A percentile compares a stretch with the other conserved stretches of the same genome.
These are phyloP conservation scores for Alaudala cheleensis DNA, from an alignment of 2,113 vertebrate genomes.

Conservation along the genomic window DNA sequence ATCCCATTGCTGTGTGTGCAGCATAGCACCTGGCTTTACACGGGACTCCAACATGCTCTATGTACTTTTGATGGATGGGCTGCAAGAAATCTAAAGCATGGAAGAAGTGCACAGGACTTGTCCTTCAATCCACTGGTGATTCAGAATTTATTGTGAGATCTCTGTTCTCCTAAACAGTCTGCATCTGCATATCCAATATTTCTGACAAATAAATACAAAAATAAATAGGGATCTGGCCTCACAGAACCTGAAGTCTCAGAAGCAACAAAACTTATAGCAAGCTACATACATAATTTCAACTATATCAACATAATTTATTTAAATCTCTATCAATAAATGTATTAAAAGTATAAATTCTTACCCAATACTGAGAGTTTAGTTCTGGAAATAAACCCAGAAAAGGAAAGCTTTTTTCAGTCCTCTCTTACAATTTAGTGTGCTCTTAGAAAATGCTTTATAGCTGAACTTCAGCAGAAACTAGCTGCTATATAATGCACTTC, in stretches of 20 bases:
- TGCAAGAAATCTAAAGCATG: constrained; percentile 51
- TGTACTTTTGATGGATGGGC: constrained; percentile 6
- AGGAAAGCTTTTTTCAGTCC: constrained; percentile 48
- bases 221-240: constrained; percentile 72
- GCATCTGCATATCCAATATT: constrained; percentile 22
- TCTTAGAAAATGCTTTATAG: constrained; percentile 56
- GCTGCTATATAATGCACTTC: constrained; percentile 52
- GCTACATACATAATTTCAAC: constrained; percentile 63
- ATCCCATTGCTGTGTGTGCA: background rate
- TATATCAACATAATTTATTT: constrained; percentile 70
- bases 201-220: constrained; percentile 76
- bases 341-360: constrained; percentile 70
- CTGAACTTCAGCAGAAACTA: constrained; percentile 58
- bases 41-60: constrained; percentile 35
- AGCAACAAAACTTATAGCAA: constrained; percentile 51
- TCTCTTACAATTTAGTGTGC: constrained; percentile 47
- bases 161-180: constrained; percentile 7
- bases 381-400: constrained; percentile 61
- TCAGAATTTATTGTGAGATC: constrained; percentile 18
- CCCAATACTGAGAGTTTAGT: constrained; percentile 57
- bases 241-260: constrained; percentile 58
- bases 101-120: constrained; percentile 35
- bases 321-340: constrained; percentile 64
- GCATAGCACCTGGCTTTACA: constrained; percentile 14
- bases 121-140: background rate